These are phyloP conservation scores for Procambarus virginalis DNA, from an alignment of 1,140 invertebrate species.

Conservation along the genomic window DNA sequence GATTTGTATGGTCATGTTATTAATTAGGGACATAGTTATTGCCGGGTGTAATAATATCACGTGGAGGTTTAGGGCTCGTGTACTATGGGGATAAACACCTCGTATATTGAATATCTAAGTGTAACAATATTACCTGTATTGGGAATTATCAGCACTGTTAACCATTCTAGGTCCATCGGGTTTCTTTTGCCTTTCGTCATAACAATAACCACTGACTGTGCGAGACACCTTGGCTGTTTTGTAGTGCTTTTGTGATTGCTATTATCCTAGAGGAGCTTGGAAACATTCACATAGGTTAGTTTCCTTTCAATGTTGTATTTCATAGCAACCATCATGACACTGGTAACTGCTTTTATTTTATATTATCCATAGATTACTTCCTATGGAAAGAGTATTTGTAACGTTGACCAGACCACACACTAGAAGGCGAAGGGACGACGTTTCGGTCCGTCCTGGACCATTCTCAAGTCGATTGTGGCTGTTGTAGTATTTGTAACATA, in stretches of 20 bases:
- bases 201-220: slow-evolving; percentile 60
- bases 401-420: too few species aligned
- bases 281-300: slow-evolving; percentile 67
- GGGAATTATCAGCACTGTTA: slow-evolving; percentile 29
- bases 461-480: too few species aligned
- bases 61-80: slow-evolving; percentile 36
- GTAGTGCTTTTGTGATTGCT: slow-evolving; percentile 66
- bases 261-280: slow-evolving; percentile 65
- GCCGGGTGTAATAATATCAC: slow-evolving; percentile 35
- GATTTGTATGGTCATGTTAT: slow-evolving; percentile 37
- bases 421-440: too few species aligned
- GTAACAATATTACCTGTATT: slow-evolving; percentile 25
- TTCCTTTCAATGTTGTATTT: slow-evolving; percentile 67
- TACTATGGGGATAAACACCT: slow-evolving; percentile 22
- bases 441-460: too few species aligned
- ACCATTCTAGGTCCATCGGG: slow-evolving; percentile 37
- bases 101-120: slow-evolving; percentile 33
- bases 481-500: slow-evolving; percentile 33
- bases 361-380: slow-evolving; percentile 22
- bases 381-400: slow-evolving; percentile 3
- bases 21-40: slow-evolving; percentile 30
- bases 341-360: slow-evolving; percentile 65
- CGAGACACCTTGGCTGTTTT: slow-evolving; percentile 65
- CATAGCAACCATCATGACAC: slow-evolving; percentile 65
- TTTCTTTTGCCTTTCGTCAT: slow-evolving; percentile 62